Evolutionary conservation across 2,888 invertebrate genomes (phyloP).

Genomic region (Acronicta aceris): DNA sequence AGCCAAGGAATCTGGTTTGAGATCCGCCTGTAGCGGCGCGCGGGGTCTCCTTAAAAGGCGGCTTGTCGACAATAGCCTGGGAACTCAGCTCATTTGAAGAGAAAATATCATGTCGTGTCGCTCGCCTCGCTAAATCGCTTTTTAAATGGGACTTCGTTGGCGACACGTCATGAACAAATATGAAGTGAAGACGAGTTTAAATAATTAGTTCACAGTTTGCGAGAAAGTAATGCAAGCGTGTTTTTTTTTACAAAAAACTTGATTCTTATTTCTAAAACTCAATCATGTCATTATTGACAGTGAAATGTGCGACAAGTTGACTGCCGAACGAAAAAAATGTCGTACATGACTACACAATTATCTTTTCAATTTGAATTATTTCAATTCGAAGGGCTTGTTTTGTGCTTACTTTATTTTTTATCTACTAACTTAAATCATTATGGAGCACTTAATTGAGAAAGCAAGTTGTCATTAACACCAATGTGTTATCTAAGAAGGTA

Average conservation of each 20-base stretch:
- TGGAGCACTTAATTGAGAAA: not conserved
- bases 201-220: constrained; percentile 44
- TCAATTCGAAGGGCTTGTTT: constrained; percentile 17
- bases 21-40: constrained; percentile 78
- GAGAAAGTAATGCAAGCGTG: constrained; percentile 8
- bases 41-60: constrained; percentile 80
- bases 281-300: constrained; percentile 9
- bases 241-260: constrained; percentile 17
- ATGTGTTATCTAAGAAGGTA: constrained; percentile 6
- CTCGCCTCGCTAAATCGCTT: constrained; percentile 79
- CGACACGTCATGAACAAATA: constrained; percentile 64
- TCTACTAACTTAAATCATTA: constrained; percentile 4
- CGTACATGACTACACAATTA: constrained; percentile 29
- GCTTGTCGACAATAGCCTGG: constrained; percentile 85
- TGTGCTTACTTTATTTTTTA: constrained; percentile 32
- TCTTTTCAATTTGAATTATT: too few species aligned
- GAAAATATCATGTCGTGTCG: constrained; percentile 84
- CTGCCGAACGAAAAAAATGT: constrained; percentile 10
- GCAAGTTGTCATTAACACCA: not conserved
- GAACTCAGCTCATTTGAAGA: constrained; percentile 88
- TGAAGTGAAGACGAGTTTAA: constrained; percentile 56
- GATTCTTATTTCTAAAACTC: constrained; percentile 6
- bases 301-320: constrained; percentile 28
- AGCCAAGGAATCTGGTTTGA: constrained; percentile 73
- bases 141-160: constrained; percentile 76